Evolutionary conservation across 2,113 vertebrate genomes (phyloP), one percentile per base, ranked within the genome.

Genomic region (Panthera uncia): DNA sequence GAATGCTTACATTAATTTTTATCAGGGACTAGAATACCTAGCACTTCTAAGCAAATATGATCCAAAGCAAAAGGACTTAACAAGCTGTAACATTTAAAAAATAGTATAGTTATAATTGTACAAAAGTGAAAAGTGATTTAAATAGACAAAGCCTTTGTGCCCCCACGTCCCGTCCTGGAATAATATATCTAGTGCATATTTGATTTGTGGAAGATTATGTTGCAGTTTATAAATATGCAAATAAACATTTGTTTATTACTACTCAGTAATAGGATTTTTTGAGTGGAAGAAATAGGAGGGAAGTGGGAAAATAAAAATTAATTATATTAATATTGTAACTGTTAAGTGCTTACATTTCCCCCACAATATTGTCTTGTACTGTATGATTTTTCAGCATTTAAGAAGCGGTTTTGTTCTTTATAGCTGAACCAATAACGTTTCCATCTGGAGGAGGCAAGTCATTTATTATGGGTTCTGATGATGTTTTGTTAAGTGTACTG

Each of bases 381-480:
- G 94, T 98, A 97, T 98, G 97, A 98, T 98, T 97, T 98, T 98
- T 98, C 98, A 98, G 98, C 96, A 98, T 97, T 98, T 98, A 99
- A 99, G 97, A 98, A 98, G 98, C 91, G 98, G 98, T 98, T 99
- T 98, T 99, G 97, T 99, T 98, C 98, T 98, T 98, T 98, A 98
- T 98, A 99, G 99, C 99, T 98, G 99, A 99, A 98, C 99, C 99
- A 90, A 99, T 99, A 95, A 99, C 99, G 5, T 99, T 99, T 98
- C 99, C 99, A 94, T 98, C 99, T 66, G 99, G 99, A 92, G 99
- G 99, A 97, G 99, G 99, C 97, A 99, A 99, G 98, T 99, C 99
- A 98, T 99, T 99, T 99, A 99, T 99, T 98, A 98, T 99, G 99
- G 99, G 99, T 97, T 99, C 99, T 71, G 99, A 99, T 98, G 99